Evolutionary conservation across 2,797 vertebrate species (phyloP).

Genomic region (Bovichtus diacanthus): DNA sequence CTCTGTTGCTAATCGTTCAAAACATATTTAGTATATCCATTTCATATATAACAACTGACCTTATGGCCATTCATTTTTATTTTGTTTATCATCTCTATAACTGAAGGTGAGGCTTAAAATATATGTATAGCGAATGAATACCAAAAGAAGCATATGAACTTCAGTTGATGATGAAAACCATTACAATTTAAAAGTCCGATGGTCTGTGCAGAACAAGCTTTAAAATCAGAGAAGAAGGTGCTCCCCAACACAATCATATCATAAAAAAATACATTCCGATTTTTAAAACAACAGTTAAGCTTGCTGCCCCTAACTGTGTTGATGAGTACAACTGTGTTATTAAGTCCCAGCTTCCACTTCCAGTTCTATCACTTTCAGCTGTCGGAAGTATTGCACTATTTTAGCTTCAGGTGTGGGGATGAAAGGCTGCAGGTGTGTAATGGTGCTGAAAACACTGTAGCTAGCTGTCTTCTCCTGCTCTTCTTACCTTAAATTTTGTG

Average conservation of each 20-base stretch:
- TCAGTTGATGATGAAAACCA: not conserved
- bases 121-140: not conserved
- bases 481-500: slow-evolving; percentile 13
- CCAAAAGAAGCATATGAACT: not conserved
- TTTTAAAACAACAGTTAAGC: not conserved
- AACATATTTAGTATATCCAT: too few relatives aligned
- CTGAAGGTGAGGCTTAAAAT: not conserved
- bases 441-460: slow-evolving; percentile 41
- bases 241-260: not conserved
- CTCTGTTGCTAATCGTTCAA: too few relatives aligned
- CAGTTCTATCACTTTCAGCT: slow-evolving; percentile 2
- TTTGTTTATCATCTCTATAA: too few relatives aligned
- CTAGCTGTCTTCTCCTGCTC: slow-evolving; percentile 12
- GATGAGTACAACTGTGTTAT: not conserved
- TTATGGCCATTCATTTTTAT: too few relatives aligned
- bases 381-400: not conserved
- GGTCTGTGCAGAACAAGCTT: not conserved
- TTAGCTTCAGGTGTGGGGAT: slow-evolving; percentile 44
- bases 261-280: not conserved
- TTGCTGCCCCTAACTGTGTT: not conserved
- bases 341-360: not conserved
- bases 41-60: too few relatives aligned
- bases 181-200: not conserved
- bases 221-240: not conserved
- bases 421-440: slow-evolving; percentile 52